phyloP scores from a whole-genome alignment of 1,140 invertebrate genomes.

The Epicauta chinensis region DNA sequence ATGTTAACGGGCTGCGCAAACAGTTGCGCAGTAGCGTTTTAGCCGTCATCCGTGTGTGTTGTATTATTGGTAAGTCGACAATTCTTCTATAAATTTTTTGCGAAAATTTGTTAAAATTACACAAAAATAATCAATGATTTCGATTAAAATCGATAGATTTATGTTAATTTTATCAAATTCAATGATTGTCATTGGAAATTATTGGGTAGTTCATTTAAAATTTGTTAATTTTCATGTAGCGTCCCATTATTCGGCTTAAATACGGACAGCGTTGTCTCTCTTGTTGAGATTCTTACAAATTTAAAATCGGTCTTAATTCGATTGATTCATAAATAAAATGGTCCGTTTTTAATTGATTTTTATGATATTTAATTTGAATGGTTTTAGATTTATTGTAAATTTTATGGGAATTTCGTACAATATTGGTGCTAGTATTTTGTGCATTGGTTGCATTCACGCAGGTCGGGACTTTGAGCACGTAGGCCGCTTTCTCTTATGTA shows the following conservation, averaged over 20 bases:
- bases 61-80: constrained; percentile 36
- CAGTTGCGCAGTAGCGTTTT: constrained; percentile 25
- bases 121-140: constrained; percentile 29
- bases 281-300: too few relatives aligned
- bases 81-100: constrained; percentile 22
- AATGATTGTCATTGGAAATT: constrained; percentile 34
- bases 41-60: constrained; percentile 37
- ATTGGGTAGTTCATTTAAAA: constrained; percentile 38
- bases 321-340: too few relatives aligned
- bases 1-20: constrained; percentile 18
- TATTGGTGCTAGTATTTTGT: too few relatives aligned
- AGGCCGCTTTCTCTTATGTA: constrained; percentile 13
- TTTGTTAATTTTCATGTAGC: constrained; percentile 29
- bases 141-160: constrained; percentile 12
- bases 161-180: constrained; percentile 18
- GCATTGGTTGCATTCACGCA: not conserved
- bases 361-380: too few relatives aligned
- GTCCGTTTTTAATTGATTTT: too few relatives aligned
- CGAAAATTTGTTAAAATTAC: constrained; percentile 30
- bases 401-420: too few relatives aligned
- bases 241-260: constrained; percentile 22
- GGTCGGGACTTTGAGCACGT: constrained; percentile 15
- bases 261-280: constrained; percentile 1
- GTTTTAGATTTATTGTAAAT: too few relatives aligned
- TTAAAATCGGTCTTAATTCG: too few relatives aligned